phyloP scores from a whole-genome alignment of 2,113 vertebrate species.

The Desmodus rotundus region DNA sequence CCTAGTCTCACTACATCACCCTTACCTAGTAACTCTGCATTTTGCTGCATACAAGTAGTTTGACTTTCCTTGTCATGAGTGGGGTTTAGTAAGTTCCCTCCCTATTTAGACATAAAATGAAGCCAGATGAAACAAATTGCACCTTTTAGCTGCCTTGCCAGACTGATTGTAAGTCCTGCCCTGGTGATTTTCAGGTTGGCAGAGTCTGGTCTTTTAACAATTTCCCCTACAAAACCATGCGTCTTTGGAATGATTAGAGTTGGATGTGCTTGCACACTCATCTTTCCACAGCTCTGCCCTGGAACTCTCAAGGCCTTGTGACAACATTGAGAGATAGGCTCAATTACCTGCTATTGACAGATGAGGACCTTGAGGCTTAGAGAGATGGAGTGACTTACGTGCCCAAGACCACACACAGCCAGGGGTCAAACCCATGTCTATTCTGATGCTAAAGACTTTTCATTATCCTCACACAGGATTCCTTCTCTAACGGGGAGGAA shows the following conservation, averaged over 20 bases:
- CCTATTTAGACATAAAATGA: conserved; percentile 48
- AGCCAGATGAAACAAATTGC: conserved; percentile 37
- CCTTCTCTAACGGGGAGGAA: not conserved
- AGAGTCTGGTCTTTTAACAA: not conserved
- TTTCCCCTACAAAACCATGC: not conserved
- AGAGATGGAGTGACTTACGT: not conserved
- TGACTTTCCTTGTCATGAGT: conserved; percentile 21
- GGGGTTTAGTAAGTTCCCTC: conserved; percentile 28
- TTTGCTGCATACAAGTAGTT: not conserved
- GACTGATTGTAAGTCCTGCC: not conserved
- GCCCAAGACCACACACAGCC: not conserved
- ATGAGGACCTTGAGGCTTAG: not conserved
- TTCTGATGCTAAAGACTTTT: not conserved
- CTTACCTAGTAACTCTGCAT: not conserved
- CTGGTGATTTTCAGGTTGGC: conserved; percentile 27
- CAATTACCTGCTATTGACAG: not conserved
- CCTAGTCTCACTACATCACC: not conserved
- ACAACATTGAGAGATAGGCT: not conserved
- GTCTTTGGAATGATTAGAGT: not conserved
- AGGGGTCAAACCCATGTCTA: not conserved
- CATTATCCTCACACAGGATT: not conserved
- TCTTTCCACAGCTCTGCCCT: not conserved
- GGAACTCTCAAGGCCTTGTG: not conserved
- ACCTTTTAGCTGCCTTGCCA: conserved; percentile 13
- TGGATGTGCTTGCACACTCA: not conserved